phyloP scores from a whole-genome alignment of 1,140 invertebrate species.

The Idris sp. region DNA sequence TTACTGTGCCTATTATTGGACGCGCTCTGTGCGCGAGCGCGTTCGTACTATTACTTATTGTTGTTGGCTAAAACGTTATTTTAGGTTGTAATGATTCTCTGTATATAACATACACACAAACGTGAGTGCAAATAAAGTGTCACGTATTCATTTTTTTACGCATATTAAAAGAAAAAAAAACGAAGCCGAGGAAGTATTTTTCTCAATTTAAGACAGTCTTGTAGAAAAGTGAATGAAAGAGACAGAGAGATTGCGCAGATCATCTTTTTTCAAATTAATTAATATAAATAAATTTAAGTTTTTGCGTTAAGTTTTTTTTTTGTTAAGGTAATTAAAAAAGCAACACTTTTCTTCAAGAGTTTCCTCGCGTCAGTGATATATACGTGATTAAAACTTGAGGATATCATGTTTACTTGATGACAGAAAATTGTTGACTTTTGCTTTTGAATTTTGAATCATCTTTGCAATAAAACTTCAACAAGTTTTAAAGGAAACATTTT shows the following conservation, averaged over 20 bases:
- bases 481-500: too few species aligned
- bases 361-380: too few species aligned
- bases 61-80: conserved; percentile 66
- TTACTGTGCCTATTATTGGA: conserved; percentile 77
- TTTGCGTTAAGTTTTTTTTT: conserved; percentile 7
- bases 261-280: conserved; percentile 15
- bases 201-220: conserved; percentile 44
- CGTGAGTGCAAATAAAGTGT: conserved; percentile 52
- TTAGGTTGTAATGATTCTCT: conserved; percentile 66
- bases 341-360: too few species aligned
- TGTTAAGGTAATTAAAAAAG: too few species aligned
- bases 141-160: conserved; percentile 62
- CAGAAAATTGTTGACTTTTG: too few species aligned
- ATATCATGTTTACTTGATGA: too few species aligned
- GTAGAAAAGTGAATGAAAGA: conserved; percentile 35
- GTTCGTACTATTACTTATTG: conserved; percentile 65
- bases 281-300: not conserved
- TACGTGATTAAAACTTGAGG: too few species aligned
- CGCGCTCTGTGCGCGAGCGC: conserved; percentile 10
- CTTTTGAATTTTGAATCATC: too few species aligned
- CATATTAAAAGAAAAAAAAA: conserved; percentile 36
- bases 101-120: conserved; percentile 59
- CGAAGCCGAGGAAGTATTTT: conserved; percentile 59
- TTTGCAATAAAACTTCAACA: too few species aligned
- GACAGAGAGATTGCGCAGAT: conserved; percentile 27